Evolutionary conservation across 2,797 vertebrate species (phyloP).

Genomic region (Microchirus variegatus): DNA sequence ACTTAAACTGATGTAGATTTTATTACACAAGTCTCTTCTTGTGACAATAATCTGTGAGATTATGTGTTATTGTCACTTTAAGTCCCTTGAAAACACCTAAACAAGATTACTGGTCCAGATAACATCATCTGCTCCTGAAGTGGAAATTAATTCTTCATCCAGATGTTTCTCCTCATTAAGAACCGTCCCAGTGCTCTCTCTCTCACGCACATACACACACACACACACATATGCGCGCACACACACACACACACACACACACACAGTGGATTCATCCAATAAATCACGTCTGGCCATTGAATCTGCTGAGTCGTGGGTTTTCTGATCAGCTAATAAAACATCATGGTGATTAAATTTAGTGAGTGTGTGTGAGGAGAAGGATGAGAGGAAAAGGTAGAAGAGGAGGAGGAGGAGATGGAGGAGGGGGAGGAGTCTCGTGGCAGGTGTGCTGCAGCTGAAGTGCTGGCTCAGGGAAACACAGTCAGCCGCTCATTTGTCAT

Average conservation of each 20-base stretch:
- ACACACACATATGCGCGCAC: too few relatives aligned
- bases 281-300: background rate
- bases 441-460: slow-evolving; percentile 53
- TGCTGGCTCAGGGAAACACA: slow-evolving; percentile 60
- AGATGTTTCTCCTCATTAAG: background rate
- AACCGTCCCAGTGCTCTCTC: background rate
- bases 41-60: too few relatives aligned
- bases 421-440: background rate
- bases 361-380: background rate
- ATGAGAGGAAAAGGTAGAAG: background rate
- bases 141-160: background rate
- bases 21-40: too few relatives aligned
- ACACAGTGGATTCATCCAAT: background rate
- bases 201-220: too few relatives aligned
- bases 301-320: slow-evolving; percentile 13
- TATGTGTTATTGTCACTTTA: too few relatives aligned
- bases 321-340: background rate
- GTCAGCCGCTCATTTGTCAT: slow-evolving; percentile 63
- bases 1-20: too few relatives aligned
- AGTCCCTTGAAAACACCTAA: too few relatives aligned
- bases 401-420: background rate
- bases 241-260: too few relatives aligned
- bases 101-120: too few relatives aligned
- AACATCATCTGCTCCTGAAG: too few relatives aligned
- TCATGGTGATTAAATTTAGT: slow-evolving; percentile 4